Base-by-base conservation (phyloP, 2,888 invertebrate genomes). In the Scrobipalpa atriplicella region DNA sequence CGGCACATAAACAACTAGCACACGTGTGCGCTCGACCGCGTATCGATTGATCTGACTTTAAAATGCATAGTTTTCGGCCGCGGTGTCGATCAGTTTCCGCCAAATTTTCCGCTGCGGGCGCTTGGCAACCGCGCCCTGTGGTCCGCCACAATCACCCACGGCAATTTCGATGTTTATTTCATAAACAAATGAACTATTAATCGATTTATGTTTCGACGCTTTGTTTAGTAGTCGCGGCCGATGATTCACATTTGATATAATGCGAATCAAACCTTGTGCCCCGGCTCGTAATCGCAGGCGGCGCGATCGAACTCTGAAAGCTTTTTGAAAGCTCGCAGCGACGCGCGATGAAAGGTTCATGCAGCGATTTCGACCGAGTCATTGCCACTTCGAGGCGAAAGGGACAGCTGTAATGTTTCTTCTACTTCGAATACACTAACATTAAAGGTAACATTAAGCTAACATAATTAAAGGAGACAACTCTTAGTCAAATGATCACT, bases 1-100 rank as follows among this genome's bases (percentile, higher is more conserved):
- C 77, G 90, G 89, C 77, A 79, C 90, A 92, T 92, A 91, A 92
- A 92, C 91, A 89, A 90, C 82, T 80, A 83, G 81, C 88, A 84
- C 88, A 84, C 85, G 86, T 87, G 87, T 80, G 84, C 81, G 78
- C 78, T 83, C 79, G 78, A 86, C 88, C 89, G 82, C 89, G 76
- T 83, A 89, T 89, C 89, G 89, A 92, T 91, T 89, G 86, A 89
- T 87, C 84, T 83, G 81, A 88, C 86, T 91, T 68, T 87, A 87
- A 89, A 90, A 89, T 87, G 86, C 86, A 88, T 86, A 86, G 86
- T 88, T 87, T 85, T 88, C 85, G 80, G 82, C 81, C 81, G 82
- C 83, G 83, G 83, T 83, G 87, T 85, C 85, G 85, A 86, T 89
- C 85, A 86, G 81, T 80, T 81, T 81, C 83, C 85, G 87, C 85